Evolutionary conservation across 1,140 invertebrate species (phyloP).

Genomic region (Pteromalus puparum): DNA sequence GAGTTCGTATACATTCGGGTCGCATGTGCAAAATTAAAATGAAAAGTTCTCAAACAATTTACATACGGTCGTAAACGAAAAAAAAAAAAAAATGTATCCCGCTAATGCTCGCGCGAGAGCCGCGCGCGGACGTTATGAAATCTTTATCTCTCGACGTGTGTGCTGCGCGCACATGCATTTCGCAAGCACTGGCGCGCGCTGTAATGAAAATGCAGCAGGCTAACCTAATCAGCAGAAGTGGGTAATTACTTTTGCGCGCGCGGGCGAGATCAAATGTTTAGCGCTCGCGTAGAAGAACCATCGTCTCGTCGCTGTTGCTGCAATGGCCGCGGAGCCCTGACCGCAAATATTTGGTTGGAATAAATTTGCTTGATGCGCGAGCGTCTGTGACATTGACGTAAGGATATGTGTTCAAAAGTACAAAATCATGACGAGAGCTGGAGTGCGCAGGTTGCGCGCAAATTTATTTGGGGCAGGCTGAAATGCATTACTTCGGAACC

Average conservation of each 20-base stretch:
- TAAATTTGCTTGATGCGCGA: conserved; percentile 1
- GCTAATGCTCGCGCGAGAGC: too few relatives aligned
- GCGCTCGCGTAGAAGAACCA: background rate
- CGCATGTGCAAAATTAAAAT: background rate
- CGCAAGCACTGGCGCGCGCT: background rate
- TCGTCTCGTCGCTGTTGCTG: background rate
- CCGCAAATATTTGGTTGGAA: conserved; percentile 35
- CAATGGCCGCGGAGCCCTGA: background rate
- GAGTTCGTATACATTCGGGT: too few relatives aligned
- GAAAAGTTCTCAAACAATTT: background rate
- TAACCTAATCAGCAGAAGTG: conserved; percentile 24
- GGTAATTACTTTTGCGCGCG: conserved; percentile 23
- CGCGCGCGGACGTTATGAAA: background rate
- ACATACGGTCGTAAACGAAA: background rate
- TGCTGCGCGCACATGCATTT: background rate
- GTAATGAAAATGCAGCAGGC: background rate
- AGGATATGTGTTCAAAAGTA: background rate
- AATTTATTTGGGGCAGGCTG: too few relatives aligned
- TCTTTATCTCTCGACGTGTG: background rate
- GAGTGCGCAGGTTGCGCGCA: too few relatives aligned
- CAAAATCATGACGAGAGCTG: background rate
- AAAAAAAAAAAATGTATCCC: background rate
- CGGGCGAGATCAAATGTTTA: conserved; percentile 17
- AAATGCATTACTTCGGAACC: too few relatives aligned
- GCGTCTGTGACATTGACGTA: background rate